phyloP scores from a whole-genome alignment of 2,797 vertebrate species.

The Gephyroberyx darwinii region DNA sequence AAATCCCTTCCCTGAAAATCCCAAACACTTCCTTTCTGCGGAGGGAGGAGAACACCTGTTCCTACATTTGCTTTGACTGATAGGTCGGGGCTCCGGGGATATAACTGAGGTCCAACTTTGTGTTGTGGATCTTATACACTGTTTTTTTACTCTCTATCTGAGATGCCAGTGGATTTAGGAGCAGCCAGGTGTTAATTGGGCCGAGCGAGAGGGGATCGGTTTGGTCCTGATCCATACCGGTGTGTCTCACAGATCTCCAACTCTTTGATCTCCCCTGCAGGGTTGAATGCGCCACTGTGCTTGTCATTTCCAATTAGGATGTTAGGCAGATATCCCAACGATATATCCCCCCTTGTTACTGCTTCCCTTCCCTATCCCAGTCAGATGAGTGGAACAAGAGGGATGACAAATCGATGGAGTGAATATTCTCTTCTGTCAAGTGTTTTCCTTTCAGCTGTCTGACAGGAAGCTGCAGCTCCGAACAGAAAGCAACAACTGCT shows the following conservation, averaged over 20 bases:
- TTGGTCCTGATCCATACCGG: slow-evolving; percentile 71
- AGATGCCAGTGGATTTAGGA: slow-evolving; percentile 53
- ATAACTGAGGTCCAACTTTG: slow-evolving; percentile 36
- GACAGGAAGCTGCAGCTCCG: slow-evolving; percentile 47
- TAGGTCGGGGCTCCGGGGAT: slow-evolving; percentile 52
- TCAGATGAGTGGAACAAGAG: slow-evolving; percentile 63
- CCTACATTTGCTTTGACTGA: slow-evolving; percentile 41
- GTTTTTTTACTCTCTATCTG: slow-evolving; percentile 32
- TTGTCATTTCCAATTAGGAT: slow-evolving; percentile 79
- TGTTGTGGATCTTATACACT: slow-evolving; percentile 48
- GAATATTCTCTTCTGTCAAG: slow-evolving; percentile 64
- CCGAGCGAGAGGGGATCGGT: slow-evolving; percentile 56
- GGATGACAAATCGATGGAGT: slow-evolving; percentile 67
- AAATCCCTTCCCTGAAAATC: slow-evolving; percentile 48
- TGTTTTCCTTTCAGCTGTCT: slow-evolving; percentile 61
- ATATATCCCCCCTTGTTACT: slow-evolving; percentile 59
- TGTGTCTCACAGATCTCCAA: slow-evolving; percentile 61
- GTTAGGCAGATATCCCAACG: slow-evolving; percentile 72
- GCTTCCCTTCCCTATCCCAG: slow-evolving; percentile 53
- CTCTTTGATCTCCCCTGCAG: slow-evolving; percentile 75
- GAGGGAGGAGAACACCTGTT: slow-evolving; percentile 65
- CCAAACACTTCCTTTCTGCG: slow-evolving; percentile 25
- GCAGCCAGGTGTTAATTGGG: slow-evolving; percentile 78
- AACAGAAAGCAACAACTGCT: slow-evolving; percentile 60
- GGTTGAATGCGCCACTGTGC: slow-evolving; percentile 66